These are phyloP conservation scores for Calliphora vomitoria DNA, from an alignment of 2,888 invertebrate species.

Conservation along the genomic window DNA sequence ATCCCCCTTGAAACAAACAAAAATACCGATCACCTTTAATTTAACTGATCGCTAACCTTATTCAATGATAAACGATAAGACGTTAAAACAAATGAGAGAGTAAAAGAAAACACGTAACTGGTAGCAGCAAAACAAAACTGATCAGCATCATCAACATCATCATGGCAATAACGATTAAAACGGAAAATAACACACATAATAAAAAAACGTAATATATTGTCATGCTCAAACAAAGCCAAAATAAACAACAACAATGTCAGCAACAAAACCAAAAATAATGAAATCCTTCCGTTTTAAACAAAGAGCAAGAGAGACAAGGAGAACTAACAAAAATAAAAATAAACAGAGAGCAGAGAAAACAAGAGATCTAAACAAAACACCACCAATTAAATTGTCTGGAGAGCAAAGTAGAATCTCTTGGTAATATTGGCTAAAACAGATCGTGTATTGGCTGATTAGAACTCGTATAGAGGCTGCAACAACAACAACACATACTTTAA, in stretches of 20 bases:
- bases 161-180: conserved; percentile 66
- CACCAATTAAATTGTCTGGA: conserved; percentile 62
- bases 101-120: conserved; percentile 63
- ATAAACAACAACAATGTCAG: background rate
- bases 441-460: conserved; percentile 67
- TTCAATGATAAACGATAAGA: conserved; percentile 47
- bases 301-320: conserved; percentile 10
- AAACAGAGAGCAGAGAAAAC: conserved; percentile 25
- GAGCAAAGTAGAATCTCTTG: conserved; percentile 24
- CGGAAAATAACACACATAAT: conserved; percentile 72
- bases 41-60: conserved; percentile 14
- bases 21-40: no score
- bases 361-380: background rate
- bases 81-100: conserved; percentile 60
- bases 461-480: conserved; percentile 25
- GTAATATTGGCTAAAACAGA: conserved; percentile 41
- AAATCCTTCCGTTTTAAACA: conserved; percentile 33
- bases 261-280: background rate
- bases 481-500: conserved; percentile 21
- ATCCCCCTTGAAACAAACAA: no score
- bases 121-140: conserved; percentile 68
- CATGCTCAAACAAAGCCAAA: conserved; percentile 36
- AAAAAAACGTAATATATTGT: conserved; percentile 61
- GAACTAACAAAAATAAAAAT: background rate
- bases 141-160: conserved; percentile 60